Conservation (phyloP, 2,113 vertebrate species). For the Thomomys bottae region DNA sequence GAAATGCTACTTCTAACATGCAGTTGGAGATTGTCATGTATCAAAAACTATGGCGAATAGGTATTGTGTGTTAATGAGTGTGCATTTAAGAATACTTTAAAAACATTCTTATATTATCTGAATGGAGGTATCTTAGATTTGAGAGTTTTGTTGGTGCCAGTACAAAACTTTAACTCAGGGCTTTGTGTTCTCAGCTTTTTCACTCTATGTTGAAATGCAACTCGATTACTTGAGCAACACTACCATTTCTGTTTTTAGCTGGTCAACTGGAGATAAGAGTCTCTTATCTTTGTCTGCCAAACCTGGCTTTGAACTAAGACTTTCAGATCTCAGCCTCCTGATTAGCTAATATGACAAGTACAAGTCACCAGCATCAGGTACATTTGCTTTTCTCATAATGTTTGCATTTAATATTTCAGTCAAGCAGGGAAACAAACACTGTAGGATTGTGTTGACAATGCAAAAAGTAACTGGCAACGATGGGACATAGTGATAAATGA, state of each 20-base stretch:
- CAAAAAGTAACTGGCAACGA: background rate
- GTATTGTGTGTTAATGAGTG: background rate
- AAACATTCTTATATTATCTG: background rate
- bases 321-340: too few species aligned
- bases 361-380: too few species aligned
- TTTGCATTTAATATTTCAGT: background rate
- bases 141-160: too few species aligned
- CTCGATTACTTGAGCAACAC: too few species aligned
- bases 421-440: background rate
- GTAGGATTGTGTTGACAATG: constrained; percentile 48
- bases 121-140: background rate
- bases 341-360: too few species aligned
- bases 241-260: too few species aligned
- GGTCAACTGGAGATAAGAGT: too few species aligned
- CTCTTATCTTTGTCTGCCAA: too few species aligned
- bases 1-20: background rate
- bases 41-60: background rate
- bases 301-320: too few species aligned
- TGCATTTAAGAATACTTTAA: background rate
- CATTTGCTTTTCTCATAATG: background rate
- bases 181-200: too few species aligned
- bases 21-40: background rate
- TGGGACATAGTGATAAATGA: background rate
- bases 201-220: too few species aligned
- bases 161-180: too few species aligned